Evolutionary conservation across 2,888 invertebrate genomes (phyloP), one percentile per base, ranked within the genome.

Genomic region (Perdita meconis): DNA sequence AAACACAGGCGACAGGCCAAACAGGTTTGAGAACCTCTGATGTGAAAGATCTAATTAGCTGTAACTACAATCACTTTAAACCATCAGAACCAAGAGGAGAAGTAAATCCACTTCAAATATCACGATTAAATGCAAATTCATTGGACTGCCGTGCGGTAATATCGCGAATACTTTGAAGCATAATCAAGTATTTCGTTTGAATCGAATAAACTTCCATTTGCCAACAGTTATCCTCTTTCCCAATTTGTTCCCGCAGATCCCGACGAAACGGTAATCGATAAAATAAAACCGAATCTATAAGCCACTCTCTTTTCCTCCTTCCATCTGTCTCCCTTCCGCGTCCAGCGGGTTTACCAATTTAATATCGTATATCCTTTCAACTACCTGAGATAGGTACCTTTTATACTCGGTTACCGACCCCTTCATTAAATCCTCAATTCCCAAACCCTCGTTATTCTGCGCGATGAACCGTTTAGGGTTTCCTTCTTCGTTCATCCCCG

Each of bases 381-480:
- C 53, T 75, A 67, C 53, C 69, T 64, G 34, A 60, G 66, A 83
- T 78, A 72, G 78, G 78, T 83, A 61, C 67, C 78, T 72, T 83
- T 83, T 81, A 83, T 78, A 69, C 60, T 65, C 60, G 69, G 57
- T 78, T 72, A 78, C 78, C 61, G 69, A 72, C 75, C 84, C n/a
- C 75, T 83, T 83, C 82, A 78, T 83, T 83, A 83, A 81, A 83
- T 83, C 61, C 71, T 69, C 78, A 71, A 67, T 78, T 83, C 81
- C 75, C 71, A 78, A 82, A 78, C 74, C 84, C 78, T 83, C 84
- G 84, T 83, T 83, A 83, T 83, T 78, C 72, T 66, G 69, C 56
- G 61, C 69, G 75, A 83, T 83, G 81, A 81, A 83, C 75, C 78
- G 75, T 75, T 83, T 83, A 72, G 66, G 40, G 53, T 72, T 78